These are phyloP conservation scores for Sebastes nivosus DNA, from an alignment of 2,797 vertebrate species.

Conservation along the genomic window DNA sequence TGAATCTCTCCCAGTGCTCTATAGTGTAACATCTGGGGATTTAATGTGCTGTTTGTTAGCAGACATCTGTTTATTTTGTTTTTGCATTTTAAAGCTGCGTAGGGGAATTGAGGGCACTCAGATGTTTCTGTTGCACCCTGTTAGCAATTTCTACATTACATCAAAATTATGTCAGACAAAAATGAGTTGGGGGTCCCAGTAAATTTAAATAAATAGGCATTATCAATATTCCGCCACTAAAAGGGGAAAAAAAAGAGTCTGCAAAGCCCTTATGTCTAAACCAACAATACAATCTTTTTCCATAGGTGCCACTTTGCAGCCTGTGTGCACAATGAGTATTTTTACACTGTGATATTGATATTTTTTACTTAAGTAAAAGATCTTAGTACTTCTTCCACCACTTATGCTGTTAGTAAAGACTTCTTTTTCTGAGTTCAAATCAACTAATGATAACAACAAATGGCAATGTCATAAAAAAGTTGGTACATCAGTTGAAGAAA, in stretches of 20 bases:
- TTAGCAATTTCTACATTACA: not conserved
- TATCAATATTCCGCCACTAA: not conserved
- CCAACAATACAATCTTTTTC: not conserved
- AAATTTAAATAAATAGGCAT: not conserved
- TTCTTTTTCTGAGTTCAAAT: not conserved
- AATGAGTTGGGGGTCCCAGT: not conserved
- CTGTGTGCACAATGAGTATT: not conserved
- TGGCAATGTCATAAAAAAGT: not conserved
- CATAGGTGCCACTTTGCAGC: not conserved
- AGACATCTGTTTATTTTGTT: slow-evolving; percentile 6
- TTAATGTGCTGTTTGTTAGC: slow-evolving; percentile 2
- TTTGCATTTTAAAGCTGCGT: not conserved
- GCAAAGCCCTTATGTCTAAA: not conserved
- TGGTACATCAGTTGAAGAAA: not conserved
- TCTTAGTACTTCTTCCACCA: not conserved
- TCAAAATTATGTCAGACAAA: not conserved
- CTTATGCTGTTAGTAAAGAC: not conserved
- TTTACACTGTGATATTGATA: not conserved
- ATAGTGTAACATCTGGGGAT: slow-evolving; percentile 23
- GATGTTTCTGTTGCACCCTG: not conserved
- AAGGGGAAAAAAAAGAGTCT: not conserved
- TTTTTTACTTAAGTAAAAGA: not conserved
- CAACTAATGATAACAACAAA: not conserved
- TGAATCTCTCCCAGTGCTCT: not conserved
- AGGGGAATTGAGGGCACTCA: not conserved